A percentile compares a stretch with the other conserved stretches of the same genome.
These are phyloP conservation scores for Cyanistes caeruleus DNA, from an alignment of 2,113 vertebrate genomes.

Conservation along the genomic window DNA sequence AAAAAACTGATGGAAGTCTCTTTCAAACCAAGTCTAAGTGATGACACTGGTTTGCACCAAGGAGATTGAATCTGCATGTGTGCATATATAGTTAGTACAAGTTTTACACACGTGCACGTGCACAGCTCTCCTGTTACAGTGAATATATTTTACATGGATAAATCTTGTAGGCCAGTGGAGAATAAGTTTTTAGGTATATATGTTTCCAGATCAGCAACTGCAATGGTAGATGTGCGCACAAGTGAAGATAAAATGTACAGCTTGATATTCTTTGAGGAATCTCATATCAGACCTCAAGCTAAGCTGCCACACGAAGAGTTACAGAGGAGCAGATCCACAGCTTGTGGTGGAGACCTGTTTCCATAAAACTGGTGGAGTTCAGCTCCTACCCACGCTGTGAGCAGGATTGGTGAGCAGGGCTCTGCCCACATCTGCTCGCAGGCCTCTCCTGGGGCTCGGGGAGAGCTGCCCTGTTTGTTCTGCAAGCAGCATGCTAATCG, in stretches of 20 bases:
- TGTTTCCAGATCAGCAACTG: not conserved
- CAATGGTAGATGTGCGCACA: not conserved
- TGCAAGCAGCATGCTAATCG: not conserved
- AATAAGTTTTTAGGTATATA: not conserved
- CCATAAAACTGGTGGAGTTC: not conserved
- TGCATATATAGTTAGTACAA: not conserved
- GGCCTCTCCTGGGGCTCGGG: not conserved
- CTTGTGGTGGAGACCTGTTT: accelerated
- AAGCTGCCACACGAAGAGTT: not conserved
- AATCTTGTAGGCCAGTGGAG: not conserved
- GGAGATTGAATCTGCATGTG: not conserved
- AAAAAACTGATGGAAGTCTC: not conserved
- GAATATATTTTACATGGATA: not conserved
- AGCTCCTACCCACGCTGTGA: not conserved
- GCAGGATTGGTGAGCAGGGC: not conserved
- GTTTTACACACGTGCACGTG: not conserved
- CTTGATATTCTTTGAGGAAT: not conserved
- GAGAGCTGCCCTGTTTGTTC: not conserved
- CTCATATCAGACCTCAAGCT: not conserved
- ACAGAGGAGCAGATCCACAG: not conserved
- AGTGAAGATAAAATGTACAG: accelerated
- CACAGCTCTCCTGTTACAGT: not conserved
- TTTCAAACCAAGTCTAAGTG: not conserved
- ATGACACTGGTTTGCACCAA: not conserved
- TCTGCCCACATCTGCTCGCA: not conserved